These are phyloP conservation scores for Anarhynchus alexandrinus DNA, from an alignment of 2,113 vertebrate species.

Conservation along the genomic window DNA sequence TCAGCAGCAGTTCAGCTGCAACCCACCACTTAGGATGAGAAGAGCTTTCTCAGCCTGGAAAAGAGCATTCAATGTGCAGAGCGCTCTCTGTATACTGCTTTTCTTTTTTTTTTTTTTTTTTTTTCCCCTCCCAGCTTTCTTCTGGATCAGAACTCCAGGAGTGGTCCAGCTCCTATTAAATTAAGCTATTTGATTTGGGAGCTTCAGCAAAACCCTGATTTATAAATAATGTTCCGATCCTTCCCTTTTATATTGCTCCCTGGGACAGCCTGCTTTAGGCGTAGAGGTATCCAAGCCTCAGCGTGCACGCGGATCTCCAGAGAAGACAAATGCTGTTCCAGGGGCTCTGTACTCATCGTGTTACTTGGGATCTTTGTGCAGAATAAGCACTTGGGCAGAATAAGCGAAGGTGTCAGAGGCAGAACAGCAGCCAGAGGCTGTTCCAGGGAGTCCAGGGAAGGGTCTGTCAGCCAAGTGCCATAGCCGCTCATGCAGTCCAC, in stretches of 20 bases:
- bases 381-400: background rate
- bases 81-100: background rate
- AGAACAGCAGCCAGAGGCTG: background rate
- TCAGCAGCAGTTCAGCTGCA: background rate
- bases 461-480: background rate
- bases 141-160: background rate
- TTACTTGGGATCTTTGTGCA: background rate
- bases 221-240: background rate
- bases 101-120: background rate
- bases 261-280: background rate
- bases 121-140: background rate
- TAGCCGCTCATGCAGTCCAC: background rate
- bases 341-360: background rate
- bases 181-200: background rate
- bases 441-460: background rate
- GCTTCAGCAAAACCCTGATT: background rate
- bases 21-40: too few relatives aligned
- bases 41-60: background rate
- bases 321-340: background rate
- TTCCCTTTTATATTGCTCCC: background rate
- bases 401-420: background rate
- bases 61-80: background rate
- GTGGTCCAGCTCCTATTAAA: background rate
- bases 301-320: too few relatives aligned
- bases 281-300: background rate